phyloP scores from a whole-genome alignment of 2,888 invertebrate genomes.

The Stramonita haemastoma region DNA sequence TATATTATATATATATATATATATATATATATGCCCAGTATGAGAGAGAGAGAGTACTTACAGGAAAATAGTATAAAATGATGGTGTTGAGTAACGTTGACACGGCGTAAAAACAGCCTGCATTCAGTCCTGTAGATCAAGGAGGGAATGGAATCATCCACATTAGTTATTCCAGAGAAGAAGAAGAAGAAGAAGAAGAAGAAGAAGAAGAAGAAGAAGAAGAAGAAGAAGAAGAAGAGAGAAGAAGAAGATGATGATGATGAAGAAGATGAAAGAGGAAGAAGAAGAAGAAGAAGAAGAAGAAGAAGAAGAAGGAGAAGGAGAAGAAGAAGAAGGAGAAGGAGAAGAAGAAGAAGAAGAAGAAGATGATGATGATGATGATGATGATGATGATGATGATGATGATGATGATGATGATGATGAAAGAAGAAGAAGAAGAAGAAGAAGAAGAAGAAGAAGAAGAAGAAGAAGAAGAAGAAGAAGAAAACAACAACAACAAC shows the following conservation, averaged over 20 bases:
- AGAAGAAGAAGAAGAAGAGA: background rate
- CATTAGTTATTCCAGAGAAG: background rate
- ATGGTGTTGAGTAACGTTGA: constrained; percentile 96
- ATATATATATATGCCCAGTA: too few relatives aligned
- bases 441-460: background rate
- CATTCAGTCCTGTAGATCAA: constrained; percentile 85
- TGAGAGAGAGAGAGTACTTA: constrained; percentile 77
- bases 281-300: background rate
- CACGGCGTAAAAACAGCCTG: constrained; percentile 97
- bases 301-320: background rate
- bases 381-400: too few relatives aligned
- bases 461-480: background rate
- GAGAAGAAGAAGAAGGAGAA: too few relatives aligned
- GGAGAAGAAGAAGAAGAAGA: background rate
- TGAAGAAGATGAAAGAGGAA: background rate
- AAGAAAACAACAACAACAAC: background rate
- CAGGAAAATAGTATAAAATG: constrained; percentile 89
- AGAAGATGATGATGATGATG: background rate
- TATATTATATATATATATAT: too few relatives aligned
- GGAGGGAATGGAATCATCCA: background rate
- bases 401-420: too few relatives aligned
- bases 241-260: background rate
- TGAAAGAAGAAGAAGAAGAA: background rate
- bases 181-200: background rate
- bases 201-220: background rate